Evolutionary conservation across 2,797 vertebrate species (phyloP).

Genomic region (Leptatherina wallacei): DNA sequence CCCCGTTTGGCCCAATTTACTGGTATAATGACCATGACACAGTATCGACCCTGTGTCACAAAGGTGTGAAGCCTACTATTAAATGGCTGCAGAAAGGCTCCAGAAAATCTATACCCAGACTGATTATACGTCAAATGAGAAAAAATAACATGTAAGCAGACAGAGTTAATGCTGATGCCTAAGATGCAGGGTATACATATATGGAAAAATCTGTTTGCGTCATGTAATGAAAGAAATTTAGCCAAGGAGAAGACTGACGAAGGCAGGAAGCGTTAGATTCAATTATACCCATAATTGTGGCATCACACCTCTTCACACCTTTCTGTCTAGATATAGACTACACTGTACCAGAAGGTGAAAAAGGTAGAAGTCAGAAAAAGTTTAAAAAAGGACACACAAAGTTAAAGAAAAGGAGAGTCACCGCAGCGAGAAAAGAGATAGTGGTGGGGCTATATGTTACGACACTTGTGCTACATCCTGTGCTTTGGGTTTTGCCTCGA

Average conservation of each 20-base stretch:
- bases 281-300: slow-evolving; percentile 46
- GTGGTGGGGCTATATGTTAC: slow-evolving; percentile 30
- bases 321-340: slow-evolving; percentile 31
- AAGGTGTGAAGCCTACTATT: slow-evolving; percentile 53
- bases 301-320: slow-evolving; percentile 43
- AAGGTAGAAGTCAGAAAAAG: slow-evolving; percentile 23
- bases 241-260: slow-evolving; percentile 53
- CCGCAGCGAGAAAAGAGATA: slow-evolving; percentile 11
- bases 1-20: slow-evolving; percentile 81
- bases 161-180: slow-evolving; percentile 42
- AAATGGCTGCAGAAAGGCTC: slow-evolving; percentile 57
- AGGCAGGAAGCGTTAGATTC: slow-evolving; percentile 56
- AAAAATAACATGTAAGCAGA: slow-evolving; percentile 12
- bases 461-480: slow-evolving; percentile 43
- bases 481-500: slow-evolving; percentile 65
- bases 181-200: slow-evolving; percentile 43
- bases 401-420: slow-evolving; percentile 4
- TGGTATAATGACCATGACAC: slow-evolving; percentile 71
- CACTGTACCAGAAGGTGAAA: slow-evolving; percentile 10
- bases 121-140: slow-evolving; percentile 57
- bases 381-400: slow-evolving; percentile 33
- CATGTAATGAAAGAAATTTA: slow-evolving; percentile 39
- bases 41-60: slow-evolving; percentile 69
- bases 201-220: slow-evolving; percentile 50
- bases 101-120: slow-evolving; percentile 66